Conservation (phyloP, 1,140 invertebrate genomes). For the Ganaspis sp. region DNA sequence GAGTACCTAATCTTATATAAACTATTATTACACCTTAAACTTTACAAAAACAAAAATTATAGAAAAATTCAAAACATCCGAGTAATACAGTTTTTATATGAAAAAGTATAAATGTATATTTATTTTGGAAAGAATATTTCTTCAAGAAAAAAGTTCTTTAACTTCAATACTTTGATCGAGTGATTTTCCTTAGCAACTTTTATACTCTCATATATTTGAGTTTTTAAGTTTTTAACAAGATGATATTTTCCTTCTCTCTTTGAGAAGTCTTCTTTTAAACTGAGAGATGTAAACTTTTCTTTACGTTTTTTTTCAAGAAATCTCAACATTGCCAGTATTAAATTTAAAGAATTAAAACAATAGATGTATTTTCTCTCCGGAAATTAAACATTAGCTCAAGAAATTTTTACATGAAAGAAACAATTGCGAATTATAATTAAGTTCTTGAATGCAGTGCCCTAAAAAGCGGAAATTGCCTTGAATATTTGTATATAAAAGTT, state of each 20-base stretch:
- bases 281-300: neutral
- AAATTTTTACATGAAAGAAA: neutral
- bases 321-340: neutral
- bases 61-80: neutral
- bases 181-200: neutral
- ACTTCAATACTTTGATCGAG: neutral
- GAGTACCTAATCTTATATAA: too few species aligned
- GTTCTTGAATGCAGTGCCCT: neutral
- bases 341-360: neutral
- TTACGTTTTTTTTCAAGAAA: neutral
- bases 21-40: too few species aligned
- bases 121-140: neutral
- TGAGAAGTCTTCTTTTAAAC: conserved; percentile 34
- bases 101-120: neutral
- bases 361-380: neutral
- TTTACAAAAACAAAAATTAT: neutral
- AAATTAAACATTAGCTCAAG: neutral
- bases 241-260: conserved; percentile 4
- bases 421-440: neutral
- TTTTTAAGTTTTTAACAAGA: conserved; percentile 5
- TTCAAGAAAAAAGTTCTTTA: neutral
- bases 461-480: neutral
- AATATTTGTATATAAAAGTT: neutral
- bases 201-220: neutral
- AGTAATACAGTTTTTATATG: neutral